Percentiles rank a stretch among this genome's conserved stretches.
These are phyloP conservation scores for Erebia aethiops DNA, from an alignment of 2,888 invertebrate genomes.

Conservation along the genomic window DNA sequence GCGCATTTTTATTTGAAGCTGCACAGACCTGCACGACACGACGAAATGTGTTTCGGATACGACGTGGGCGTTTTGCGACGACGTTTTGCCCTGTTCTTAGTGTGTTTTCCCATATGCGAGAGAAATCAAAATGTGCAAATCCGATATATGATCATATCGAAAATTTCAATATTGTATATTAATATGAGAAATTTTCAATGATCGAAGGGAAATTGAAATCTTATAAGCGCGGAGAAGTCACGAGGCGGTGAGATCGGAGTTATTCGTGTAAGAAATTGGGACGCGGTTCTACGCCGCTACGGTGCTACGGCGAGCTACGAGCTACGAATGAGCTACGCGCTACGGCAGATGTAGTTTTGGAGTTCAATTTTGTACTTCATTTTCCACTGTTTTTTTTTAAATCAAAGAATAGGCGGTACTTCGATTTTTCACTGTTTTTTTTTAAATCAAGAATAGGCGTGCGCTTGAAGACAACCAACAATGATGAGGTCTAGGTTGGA, in stretches of 20 bases:
- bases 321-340: constrained; percentile 22
- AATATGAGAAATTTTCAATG: constrained; percentile 21
- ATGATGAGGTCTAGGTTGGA: too few species aligned
- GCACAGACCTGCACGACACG: too few species aligned
- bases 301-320: constrained; percentile 34
- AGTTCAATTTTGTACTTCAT: background rate
- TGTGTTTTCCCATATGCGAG: background rate
- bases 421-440: too few species aligned
- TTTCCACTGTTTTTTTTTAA: too few species aligned
- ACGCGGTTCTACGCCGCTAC: constrained; percentile 32
- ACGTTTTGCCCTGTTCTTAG: too few species aligned
- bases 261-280: constrained; percentile 37
- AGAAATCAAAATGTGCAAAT: background rate
- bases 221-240: constrained; percentile 20
- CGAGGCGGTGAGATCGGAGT: constrained; percentile 32
- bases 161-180: constrained; percentile 1
- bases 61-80: too few species aligned
- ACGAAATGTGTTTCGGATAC: too few species aligned
- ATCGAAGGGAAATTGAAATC: constrained; percentile 31
- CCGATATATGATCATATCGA: background rate
- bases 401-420: too few species aligned
- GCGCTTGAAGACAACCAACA: too few species aligned
- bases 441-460: too few species aligned
- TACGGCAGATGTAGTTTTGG: constrained; percentile 13
- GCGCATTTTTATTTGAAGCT: too few species aligned